Evolutionary conservation across 2,888 invertebrate species (phyloP), one percentile per base, ranked within the genome.

Genomic region (Pseudococcus jackbeardsleyi): DNA sequence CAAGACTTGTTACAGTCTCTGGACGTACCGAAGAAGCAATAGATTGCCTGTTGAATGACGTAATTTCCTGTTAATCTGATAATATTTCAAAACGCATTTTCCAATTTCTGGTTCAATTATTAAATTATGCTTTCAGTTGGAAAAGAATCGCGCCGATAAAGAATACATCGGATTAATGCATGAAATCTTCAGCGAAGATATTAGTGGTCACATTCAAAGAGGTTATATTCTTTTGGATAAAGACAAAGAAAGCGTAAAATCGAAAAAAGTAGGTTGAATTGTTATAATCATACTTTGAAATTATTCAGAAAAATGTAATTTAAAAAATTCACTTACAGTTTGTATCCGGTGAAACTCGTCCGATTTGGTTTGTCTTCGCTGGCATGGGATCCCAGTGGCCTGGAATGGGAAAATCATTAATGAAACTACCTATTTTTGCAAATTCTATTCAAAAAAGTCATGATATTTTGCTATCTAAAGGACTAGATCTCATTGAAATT

Each of bases 341-440:
- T 19, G 64, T 84, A 42, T 84, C 84, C 9, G 88, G 88, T 33
- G 85, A 39, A 12, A 89, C 89, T 86, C 91, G 92, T 4, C 94
- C 94, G 79, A 90, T 93, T 50, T 96, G 95, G 94, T 95, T 93
- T 90, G 92, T 95, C 1, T 95, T 94, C 92, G 94, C 95, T 89
- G 95, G 95, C 48, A 95, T 96, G 95, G 95, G 95, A 8, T 94
- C 94, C 19, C 95, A 95, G 91, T 95, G 95, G 95, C 91, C 92
- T 84, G 94, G 94, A 68, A 94, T 94, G 96, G 95, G 94, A 0
- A 92, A 92, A 26, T 93, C 94, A 64, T 92, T 96, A 89, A 93
- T 96, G 93, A 91, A 92, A 89, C 91, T 96, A 17, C 94, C 94
- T 22, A 91, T 94, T 22, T 96, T 96, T 91, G 93, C 93, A 5